Percentiles rank a stretch among this genome's conserved stretches.
phyloP scores from a whole-genome alignment of 1,140 invertebrate genomes.

The Conus ventricosus region DNA sequence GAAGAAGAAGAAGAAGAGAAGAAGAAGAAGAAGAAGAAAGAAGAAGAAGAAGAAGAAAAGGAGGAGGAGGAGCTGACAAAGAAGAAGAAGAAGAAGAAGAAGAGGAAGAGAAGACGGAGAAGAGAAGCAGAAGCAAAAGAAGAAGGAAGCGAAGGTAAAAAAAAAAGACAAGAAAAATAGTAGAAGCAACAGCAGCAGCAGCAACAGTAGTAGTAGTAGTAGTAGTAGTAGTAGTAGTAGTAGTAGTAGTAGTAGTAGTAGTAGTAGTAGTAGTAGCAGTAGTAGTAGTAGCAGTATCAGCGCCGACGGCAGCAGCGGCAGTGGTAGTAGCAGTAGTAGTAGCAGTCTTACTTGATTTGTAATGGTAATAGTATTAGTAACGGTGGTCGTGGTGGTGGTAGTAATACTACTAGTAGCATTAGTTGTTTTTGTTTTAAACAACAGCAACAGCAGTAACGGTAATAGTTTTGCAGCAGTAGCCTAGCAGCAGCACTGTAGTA shows the following conservation, averaged over 20 bases:
- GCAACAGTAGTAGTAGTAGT: conserved; percentile 30
- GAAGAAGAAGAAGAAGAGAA: no score
- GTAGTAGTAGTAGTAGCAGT: conserved; percentile 23
- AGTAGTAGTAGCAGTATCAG: conserved; percentile 34
- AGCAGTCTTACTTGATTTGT: no score
- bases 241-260: no score
- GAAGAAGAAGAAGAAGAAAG: no score
- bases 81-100: no score
- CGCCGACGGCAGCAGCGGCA: not conserved
- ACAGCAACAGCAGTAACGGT: not conserved
- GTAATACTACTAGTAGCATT: conserved; percentile 34
- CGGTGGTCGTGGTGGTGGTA: not conserved
- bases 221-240: conserved; percentile 23
- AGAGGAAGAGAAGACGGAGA: not conserved
- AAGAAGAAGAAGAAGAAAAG: no score
- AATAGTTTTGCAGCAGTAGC: no score
- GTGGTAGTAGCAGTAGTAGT: no score
- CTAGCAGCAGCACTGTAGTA: not conserved
- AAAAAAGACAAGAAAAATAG: conserved; percentile 26
- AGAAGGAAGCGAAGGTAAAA: not conserved
- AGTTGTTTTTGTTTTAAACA: not conserved
- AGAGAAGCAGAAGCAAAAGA: conserved; percentile 9
- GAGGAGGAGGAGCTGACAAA: no score
- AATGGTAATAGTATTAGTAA: no score
- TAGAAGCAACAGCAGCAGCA: conserved; percentile 28